Evolutionary conservation across 2,888 invertebrate species (phyloP).

Genomic region (Phortica okadai): DNA sequence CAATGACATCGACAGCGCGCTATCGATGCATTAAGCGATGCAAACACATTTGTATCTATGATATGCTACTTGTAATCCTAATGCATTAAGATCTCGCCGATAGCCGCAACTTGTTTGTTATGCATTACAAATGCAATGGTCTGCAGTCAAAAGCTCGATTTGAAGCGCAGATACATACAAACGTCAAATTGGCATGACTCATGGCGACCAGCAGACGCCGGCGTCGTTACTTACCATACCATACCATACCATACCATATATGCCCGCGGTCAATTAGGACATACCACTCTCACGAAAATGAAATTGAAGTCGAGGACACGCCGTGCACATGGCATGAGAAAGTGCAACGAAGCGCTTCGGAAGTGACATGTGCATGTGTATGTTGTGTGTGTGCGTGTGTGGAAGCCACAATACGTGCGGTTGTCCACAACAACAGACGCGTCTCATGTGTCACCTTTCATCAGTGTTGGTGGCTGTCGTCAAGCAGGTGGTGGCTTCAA

Average conservation of each 20-base stretch:
- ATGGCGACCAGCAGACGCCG: constrained; percentile 46
- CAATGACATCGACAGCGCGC: neutral
- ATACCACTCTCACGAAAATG: neutral
- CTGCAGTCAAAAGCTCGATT: constrained; percentile 3
- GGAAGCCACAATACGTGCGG: constrained; percentile 68
- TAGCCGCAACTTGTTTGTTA: neutral
- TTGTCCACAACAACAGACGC: constrained; percentile 34
- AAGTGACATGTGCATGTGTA: constrained; percentile 27
- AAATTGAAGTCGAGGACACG: neutral
- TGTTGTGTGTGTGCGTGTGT: constrained; percentile 40
- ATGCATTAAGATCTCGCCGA: constrained; percentile 11
- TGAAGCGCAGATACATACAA: constrained; percentile 22
- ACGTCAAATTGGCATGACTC: constrained; percentile 59
- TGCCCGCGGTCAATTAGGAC: constrained; percentile 26
- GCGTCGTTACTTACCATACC: constrained; percentile 27
- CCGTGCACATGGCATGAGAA: constrained; percentile 50
- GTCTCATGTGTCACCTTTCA: constrained; percentile 47
- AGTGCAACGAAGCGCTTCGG: constrained; percentile 60
- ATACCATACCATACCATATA: constrained; percentile 47
- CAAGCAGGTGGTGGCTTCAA: constrained; percentile 34
- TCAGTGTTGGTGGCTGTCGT: constrained; percentile 19
- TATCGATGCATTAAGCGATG: neutral
- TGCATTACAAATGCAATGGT: neutral
- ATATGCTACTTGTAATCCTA: neutral
- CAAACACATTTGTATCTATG: neutral